Conservation (phyloP, 2,888 invertebrate genomes). For the Mantis religiosa region DNA sequence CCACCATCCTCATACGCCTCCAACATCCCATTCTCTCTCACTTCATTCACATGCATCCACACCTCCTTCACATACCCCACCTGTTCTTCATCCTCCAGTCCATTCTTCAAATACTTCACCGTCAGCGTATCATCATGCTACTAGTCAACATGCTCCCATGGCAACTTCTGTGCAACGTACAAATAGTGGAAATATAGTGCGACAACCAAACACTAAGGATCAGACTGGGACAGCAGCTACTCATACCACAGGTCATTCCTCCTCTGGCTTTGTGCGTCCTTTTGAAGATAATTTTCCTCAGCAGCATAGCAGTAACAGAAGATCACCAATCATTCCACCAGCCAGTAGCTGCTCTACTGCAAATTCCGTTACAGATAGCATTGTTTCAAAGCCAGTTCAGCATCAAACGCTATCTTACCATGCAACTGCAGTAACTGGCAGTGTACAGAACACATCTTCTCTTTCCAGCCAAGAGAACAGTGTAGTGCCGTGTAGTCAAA, state of each 20-base stretch:
- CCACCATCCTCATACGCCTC: constrained; percentile 17
- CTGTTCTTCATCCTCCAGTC: constrained; percentile 39
- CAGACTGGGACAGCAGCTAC: neutral
- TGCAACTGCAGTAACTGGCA: neutral
- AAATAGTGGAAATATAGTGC: constrained; percentile 33
- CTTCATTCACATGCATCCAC: neutral
- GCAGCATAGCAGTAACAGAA: constrained; percentile 20
- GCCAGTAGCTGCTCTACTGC: neutral
- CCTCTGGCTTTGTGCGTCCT: constrained; percentile 41
- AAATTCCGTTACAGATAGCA: neutral
- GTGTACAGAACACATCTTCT: neutral
- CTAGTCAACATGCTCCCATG: constrained; percentile 37
- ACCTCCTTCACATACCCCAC: constrained; percentile 32
- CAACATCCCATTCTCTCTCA: neutral
- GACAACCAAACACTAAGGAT: constrained; percentile 17
- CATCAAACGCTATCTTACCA: neutral
- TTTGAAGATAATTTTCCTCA: constrained; percentile 41
- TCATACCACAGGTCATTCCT: neutral
- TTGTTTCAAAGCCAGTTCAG: neutral
- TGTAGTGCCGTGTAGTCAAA: constrained; percentile 1
- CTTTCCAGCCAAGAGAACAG: neutral
- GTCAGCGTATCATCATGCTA: constrained; percentile 34
- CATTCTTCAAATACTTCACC: constrained; percentile 36
- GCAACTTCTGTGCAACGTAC: constrained; percentile 35
- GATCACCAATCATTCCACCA: constrained; percentile 11